A percentile compares a stretch with the other conserved stretches of the same genome.
These are phyloP conservation scores for Danio aesculapii DNA, from an alignment of 2,797 vertebrate species.

Conservation along the genomic window DNA sequence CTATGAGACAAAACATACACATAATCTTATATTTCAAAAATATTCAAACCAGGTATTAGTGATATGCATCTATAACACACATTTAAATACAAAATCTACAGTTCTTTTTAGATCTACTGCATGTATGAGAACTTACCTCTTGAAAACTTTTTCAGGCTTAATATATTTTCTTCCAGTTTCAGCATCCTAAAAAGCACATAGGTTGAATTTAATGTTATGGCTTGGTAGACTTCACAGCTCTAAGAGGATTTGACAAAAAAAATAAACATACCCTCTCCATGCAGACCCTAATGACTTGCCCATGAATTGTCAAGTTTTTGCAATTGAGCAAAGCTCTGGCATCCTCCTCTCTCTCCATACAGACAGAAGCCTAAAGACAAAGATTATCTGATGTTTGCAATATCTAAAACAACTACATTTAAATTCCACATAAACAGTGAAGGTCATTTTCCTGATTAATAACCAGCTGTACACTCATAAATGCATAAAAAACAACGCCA, in stretches of 20 bases:
- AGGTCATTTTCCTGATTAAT: background rate
- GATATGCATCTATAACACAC: background rate
- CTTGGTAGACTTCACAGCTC: background rate
- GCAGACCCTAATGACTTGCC: conserved; percentile 71
- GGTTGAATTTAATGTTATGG: background rate
- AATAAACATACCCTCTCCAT: conserved; percentile 62
- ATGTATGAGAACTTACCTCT: conserved; percentile 55
- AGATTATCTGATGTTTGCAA: background rate
- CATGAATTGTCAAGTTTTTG: conserved; percentile 73
- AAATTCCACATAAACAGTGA: background rate
- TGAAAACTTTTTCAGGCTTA: conserved; percentile 42
- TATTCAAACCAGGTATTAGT: background rate
- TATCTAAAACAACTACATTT: background rate
- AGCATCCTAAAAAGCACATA: conserved; percentile 37
- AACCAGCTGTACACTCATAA: background rate
- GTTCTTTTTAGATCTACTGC: background rate
- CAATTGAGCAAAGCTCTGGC: conserved; percentile 77
- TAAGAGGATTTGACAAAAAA: background rate
- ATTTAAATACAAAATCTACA: background rate
- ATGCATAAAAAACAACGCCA: background rate
- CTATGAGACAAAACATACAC: conserved; percentile 25
- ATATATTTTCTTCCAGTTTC: background rate
- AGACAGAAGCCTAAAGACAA: conserved; percentile 80
- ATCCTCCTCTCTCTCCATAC: conserved; percentile 84
- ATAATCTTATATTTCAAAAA: background rate